These are phyloP conservation scores for Phycodurus eques DNA, from an alignment of 2,113 vertebrate species.

Conservation along the genomic window DNA sequence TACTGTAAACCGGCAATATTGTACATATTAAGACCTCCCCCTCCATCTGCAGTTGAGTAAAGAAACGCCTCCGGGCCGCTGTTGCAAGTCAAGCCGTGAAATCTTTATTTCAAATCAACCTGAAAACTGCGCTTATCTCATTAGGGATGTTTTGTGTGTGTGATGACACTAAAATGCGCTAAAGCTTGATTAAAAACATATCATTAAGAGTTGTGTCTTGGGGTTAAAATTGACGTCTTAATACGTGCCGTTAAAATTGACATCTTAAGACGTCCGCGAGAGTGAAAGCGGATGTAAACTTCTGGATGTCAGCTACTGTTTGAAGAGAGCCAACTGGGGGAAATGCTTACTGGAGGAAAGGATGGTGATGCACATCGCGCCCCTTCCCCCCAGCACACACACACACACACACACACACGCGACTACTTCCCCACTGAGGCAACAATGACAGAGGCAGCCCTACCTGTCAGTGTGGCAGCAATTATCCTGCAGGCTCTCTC, in stretches of 20 bases:
- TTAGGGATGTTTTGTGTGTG: too few relatives aligned
- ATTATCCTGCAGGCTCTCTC: slow-evolving; percentile 73
- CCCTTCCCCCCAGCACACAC: not conserved
- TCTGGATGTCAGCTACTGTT: not conserved
- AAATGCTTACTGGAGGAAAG: slow-evolving; percentile 4
- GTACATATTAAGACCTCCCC: too few relatives aligned
- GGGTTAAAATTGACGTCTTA: not conserved
- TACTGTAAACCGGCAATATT: too few relatives aligned
- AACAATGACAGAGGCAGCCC: slow-evolving; percentile 67
- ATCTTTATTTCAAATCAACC: too few relatives aligned
- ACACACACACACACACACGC: slow-evolving; percentile 5
- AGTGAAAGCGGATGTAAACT: not conserved
- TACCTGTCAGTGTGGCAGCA: slow-evolving; percentile 76
- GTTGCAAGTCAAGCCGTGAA: too few relatives aligned
- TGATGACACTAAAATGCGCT: not conserved
- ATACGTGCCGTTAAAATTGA: not conserved
- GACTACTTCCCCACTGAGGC: slow-evolving; percentile 57
- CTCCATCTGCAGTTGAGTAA: not conserved
- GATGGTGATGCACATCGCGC: not conserved
- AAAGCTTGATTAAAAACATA: not conserved
- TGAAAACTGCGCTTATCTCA: too few relatives aligned
- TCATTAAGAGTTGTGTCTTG: not conserved
- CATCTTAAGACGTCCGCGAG: not conserved
- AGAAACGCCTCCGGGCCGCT: not conserved
- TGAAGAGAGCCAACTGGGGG: not conserved